Conservation (phyloP, 1,140 invertebrate species). For the Neodiprion virginianus region DNA sequence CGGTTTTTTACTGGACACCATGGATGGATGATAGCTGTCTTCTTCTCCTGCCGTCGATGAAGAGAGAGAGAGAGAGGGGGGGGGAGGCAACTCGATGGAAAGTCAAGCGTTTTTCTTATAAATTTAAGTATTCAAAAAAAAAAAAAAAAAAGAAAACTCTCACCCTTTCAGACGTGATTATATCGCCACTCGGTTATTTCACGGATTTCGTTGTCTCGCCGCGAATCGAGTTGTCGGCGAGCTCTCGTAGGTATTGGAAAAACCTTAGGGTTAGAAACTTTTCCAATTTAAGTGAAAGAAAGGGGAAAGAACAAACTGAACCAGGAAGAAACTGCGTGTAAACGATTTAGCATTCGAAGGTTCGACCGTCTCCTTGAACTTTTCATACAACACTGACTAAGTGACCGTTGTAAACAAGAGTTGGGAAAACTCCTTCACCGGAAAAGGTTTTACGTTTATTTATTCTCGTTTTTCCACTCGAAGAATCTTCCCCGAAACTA, state of each 20-base stretch:
- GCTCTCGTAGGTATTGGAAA: too few relatives aligned
- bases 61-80: not conserved
- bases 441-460: not conserved
- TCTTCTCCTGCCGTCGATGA: not conserved
- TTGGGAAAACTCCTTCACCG: not conserved
- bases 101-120: not conserved
- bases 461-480: not conserved
- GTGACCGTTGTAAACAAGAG: conserved; percentile 5
- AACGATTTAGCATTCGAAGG: not conserved
- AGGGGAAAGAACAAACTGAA: too few relatives aligned
- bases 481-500: too few relatives aligned
- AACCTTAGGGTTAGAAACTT: not conserved
- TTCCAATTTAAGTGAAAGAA: conserved; percentile 3
- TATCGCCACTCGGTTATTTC: too few relatives aligned
- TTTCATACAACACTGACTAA: not conserved
- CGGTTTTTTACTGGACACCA: too few relatives aligned
- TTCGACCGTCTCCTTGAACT: too few relatives aligned
- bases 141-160: too few relatives aligned
- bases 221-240: not conserved
- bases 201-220: not conserved
- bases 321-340: too few relatives aligned
- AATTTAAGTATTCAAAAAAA: too few relatives aligned
- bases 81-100: conserved; percentile 12
- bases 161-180: too few relatives aligned
- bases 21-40: too few relatives aligned